Conservation (phyloP, 2,888 invertebrate species). For the Diarsia dahlii region DNA sequence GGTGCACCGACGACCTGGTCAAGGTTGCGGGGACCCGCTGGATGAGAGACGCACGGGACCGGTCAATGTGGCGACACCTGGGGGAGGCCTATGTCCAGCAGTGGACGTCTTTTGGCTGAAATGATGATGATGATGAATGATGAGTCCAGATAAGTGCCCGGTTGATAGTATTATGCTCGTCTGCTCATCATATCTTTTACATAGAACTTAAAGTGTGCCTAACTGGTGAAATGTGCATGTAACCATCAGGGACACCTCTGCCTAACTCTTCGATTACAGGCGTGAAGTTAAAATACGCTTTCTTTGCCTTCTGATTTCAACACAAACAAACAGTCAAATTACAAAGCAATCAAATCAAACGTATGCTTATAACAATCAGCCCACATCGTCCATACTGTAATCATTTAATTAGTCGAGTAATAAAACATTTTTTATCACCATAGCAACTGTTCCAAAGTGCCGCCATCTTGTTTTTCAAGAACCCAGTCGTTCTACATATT, state of each 20-base stretch:
- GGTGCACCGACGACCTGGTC: too few relatives aligned
- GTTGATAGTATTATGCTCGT: not conserved
- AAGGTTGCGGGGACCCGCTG: too few relatives aligned
- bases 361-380: not conserved
- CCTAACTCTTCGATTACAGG: not conserved
- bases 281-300: not conserved
- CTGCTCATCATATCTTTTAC: not conserved
- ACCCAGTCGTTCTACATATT: conserved; percentile 56
- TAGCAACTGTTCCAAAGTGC: conserved; percentile 32
- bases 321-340: not conserved
- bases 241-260: not conserved
- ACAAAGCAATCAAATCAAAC: not conserved
- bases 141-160: not conserved
- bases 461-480: conserved; percentile 62
- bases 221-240: not conserved
- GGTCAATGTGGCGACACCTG: too few relatives aligned
- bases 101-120: too few relatives aligned
- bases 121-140: too few relatives aligned
- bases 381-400: not conserved
- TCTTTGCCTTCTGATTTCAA: not conserved
- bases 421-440: conserved; percentile 42
- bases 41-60: too few relatives aligned
- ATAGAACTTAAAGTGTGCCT: not conserved
- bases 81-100: too few relatives aligned
- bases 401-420: conserved; percentile 18